Evolutionary conservation across 2,113 vertebrate species (phyloP), one percentile per base, ranked within the genome.

Genomic region (Caracal caracal): DNA sequence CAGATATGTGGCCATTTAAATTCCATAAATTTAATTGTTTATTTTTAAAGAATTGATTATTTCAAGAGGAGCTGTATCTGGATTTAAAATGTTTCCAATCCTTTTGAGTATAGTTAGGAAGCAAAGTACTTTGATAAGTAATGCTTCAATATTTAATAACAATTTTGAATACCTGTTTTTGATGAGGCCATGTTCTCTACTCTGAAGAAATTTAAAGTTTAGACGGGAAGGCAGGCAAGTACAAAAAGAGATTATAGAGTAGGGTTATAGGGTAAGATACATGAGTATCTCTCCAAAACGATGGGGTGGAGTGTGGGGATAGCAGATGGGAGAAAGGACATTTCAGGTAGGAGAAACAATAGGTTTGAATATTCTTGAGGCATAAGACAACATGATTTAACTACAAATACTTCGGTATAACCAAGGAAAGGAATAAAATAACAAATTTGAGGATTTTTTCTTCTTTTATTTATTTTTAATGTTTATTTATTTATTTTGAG

Each of bases 31-130:
- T 92, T 90, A 19, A 16, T 71, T 78, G 37, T 68, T 95, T 86
- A 61, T 33, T 95, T 47, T 96, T 87, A 56, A 95, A 40, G 19
- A 87, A 89, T 47, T 92, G n/a, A 93, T 90, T 81, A 85, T 93
- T 94, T 94, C 20, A 82, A 94, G 30, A 96, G 26, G 12, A 66
- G 10, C 33, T 84, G 2, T 76, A 82, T 89, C 4, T 94, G 6
- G 19, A 56, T 80, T 83, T 94, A 75, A 93, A 95, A 90, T 92
- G 20, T 80, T 86, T 51, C 88, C 76, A 51, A 63, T 92, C 19
- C 65, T 96, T 88, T 88, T 40, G 53, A 88, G 43, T 78, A 43
- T 85, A 93, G 22, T 94, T 53, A 90, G 70, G 35, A 89, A 87
- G 35, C 49, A 88, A 88, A 51, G 17, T 90, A 90, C 19, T 59